Percentiles rank a stretch among this genome's conserved stretches.
Evolutionary conservation across 2,113 vertebrate species (phyloP).

Genomic region (Mungos mungo): DNA sequence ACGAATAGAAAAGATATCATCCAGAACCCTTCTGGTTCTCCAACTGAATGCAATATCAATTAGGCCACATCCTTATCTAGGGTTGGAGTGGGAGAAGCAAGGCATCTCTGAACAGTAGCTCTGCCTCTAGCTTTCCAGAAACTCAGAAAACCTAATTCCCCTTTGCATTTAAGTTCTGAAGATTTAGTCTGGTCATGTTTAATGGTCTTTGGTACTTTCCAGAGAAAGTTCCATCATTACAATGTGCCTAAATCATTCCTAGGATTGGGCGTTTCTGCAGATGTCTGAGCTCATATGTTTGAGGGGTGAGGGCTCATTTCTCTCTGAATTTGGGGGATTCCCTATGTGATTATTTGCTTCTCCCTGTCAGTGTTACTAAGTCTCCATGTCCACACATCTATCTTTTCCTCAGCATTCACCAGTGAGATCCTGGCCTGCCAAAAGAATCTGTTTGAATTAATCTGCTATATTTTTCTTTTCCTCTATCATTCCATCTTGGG

Average conservation of each 20-base stretch:
- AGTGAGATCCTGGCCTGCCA: background rate
- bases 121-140: background rate
- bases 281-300: constrained; percentile 13
- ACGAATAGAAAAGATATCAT: background rate
- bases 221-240: background rate
- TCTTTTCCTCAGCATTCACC: background rate
- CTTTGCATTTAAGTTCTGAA: constrained; percentile 25
- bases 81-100: background rate
- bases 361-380: background rate
- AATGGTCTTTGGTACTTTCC: constrained; percentile 20
- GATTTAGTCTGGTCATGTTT: background rate
- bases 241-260: background rate
- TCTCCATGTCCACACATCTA: background rate
- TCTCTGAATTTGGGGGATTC: constrained; percentile 4
- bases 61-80: background rate
- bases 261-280: background rate
- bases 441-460: constrained; percentile 30
- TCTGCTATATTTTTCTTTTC: background rate
- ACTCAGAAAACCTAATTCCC: background rate
- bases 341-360: background rate
- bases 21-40: background rate
- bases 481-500: background rate
- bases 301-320: background rate
- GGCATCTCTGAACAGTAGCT: background rate
- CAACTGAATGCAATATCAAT: background rate